A percentile compares a stretch with the other conserved stretches of the same genome.
Evolutionary conservation across 37 sponge, comb jelly and placozoan genomes (phyloP).

Genomic region (Ianthella basta): DNA sequence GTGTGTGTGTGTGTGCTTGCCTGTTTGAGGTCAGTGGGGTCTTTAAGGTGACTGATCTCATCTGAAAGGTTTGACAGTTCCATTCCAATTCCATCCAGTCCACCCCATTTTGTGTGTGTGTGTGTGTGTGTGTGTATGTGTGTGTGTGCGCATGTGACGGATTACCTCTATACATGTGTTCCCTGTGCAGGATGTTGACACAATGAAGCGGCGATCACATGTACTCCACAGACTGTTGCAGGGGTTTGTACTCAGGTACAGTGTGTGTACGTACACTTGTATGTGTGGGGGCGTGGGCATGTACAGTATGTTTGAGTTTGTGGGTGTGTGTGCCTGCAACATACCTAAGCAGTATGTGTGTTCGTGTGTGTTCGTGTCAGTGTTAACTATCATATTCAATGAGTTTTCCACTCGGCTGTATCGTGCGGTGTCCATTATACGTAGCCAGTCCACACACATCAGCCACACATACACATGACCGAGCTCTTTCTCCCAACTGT

Average conservation of each 20-base stretch:
- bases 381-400: too few species aligned
- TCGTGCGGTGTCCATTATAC: too few species aligned
- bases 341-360: too few species aligned
- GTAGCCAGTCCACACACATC: too few species aligned
- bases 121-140: neutral
- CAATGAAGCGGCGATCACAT: conserved; percentile 64
- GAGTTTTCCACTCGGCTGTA: too few species aligned
- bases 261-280: neutral
- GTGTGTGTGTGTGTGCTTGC: conserved; percentile 25
- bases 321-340: neutral
- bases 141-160: neutral
- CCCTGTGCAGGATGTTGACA: conserved; percentile 46
- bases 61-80: conserved; percentile 48
- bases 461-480: conserved; percentile 1
- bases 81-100: conserved; percentile 65
- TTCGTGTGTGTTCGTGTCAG: conserved; percentile 59
- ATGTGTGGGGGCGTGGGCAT: neutral
- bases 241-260: conserved; percentile 63
- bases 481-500: neutral
- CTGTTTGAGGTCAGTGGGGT: conserved; percentile 47
- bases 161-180: too few species aligned
- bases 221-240: conserved; percentile 59
- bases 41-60: conserved; percentile 40
- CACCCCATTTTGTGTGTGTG: conserved; percentile 49
- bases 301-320: neutral